phyloP scores from a whole-genome alignment of 1,140 invertebrate species.

The Fopius arisanus region DNA sequence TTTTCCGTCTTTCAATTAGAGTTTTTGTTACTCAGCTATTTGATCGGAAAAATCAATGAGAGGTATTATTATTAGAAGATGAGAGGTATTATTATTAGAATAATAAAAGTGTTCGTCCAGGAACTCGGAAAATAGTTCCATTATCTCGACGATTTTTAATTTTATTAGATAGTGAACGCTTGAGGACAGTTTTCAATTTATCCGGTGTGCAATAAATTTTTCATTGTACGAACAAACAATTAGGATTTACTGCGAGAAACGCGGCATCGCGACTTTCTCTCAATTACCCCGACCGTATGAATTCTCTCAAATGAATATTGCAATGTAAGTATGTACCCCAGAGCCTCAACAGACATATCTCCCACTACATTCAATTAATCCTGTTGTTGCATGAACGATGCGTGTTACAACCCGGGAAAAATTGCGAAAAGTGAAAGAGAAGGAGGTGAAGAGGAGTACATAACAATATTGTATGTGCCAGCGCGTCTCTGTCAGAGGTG shows the following conservation, averaged over 20 bases:
- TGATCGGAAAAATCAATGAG: too few relatives aligned
- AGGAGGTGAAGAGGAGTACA: not conserved
- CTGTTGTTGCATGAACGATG: not conserved
- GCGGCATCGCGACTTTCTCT: not conserved
- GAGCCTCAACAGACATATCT: not conserved
- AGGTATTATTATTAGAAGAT: too few relatives aligned
- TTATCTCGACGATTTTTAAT: too few relatives aligned
- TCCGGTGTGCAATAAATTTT: too few relatives aligned
- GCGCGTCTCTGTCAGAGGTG: constrained; percentile 5
- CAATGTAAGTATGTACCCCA: not conserved
- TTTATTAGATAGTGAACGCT: too few relatives aligned
- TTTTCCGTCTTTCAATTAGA: too few relatives aligned
- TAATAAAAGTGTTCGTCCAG: too few relatives aligned
- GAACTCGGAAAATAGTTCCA: too few relatives aligned
- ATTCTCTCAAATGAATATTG: not conserved
- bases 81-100: too few relatives aligned
- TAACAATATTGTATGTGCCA: not conserved
- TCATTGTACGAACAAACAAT: not conserved
- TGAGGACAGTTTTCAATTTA: too few relatives aligned
- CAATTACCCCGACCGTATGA: not conserved
- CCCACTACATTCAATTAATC: constrained; percentile 6
- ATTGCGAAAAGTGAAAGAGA: constrained; percentile 1
- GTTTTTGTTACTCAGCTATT: too few relatives aligned
- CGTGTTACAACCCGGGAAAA: not conserved
- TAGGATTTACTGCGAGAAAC: not conserved